phyloP scores from a whole-genome alignment of 2,113 vertebrate species.

The Gulo gulo region DNA sequence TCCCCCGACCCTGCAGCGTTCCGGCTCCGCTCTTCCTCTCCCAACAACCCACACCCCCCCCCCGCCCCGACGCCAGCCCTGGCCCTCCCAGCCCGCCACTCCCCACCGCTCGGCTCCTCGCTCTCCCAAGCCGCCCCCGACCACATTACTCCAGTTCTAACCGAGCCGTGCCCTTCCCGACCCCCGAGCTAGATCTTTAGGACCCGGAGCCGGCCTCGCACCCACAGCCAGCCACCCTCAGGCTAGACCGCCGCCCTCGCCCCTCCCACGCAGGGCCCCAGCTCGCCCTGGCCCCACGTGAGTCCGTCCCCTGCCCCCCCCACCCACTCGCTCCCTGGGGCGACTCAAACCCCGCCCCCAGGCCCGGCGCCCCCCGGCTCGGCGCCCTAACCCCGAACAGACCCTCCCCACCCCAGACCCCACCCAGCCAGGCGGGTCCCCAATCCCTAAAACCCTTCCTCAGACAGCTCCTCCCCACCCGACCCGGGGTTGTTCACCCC shows the following conservation, averaged over 20 bases:
- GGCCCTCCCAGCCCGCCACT: neutral
- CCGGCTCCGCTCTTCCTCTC: neutral
- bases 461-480: neutral
- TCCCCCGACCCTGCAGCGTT: neutral
- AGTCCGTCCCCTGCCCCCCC: neutral
- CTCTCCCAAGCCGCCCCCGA: neutral
- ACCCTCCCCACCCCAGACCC: neutral
- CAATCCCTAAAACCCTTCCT: neutral
- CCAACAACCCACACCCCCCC: neutral
- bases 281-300: neutral
- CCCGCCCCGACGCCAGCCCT: neutral
- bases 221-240: neutral
- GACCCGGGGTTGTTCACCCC: neutral
- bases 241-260: neutral
- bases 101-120: neutral
- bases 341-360: neutral
- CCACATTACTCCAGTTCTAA: neutral
- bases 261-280: neutral
- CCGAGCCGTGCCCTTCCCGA: slow-evolving; percentile 3
- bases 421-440: neutral
- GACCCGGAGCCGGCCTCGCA: neutral
- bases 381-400: neutral
- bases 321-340: neutral
- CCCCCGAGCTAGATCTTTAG: neutral
- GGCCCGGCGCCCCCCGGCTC: neutral